Evolutionary conservation across 2,113 vertebrate genomes (phyloP), one percentile per base, ranked within the genome.

Genomic region (Coturnix japonica): DNA sequence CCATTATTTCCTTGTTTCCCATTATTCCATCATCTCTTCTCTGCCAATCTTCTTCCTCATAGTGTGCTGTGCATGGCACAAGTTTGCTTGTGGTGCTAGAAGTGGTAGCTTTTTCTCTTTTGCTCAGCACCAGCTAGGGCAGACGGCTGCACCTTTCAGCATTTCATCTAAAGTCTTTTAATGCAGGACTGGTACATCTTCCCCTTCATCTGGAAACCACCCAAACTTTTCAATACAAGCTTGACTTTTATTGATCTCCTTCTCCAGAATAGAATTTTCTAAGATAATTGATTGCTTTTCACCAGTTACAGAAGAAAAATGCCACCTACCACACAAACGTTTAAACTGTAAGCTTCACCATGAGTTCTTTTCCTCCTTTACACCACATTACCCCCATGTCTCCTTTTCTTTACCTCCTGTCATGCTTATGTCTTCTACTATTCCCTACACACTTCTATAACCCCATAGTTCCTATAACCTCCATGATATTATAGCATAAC

Each of bases 21-120:
- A 53, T 84, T 28, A 56, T 72, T 81, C 23, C 35, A 5, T 39
- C 43, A 31, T 15, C 66, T 81, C 20, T 9, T 78, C 13, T 33
- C n/a, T 81, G 49, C 16, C n/a, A 87, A 57, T 21, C 5, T 25
- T 73, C 46, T 87, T 17, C n/a, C 18, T 56, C 49, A 20, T 43
- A 11, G 21, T 3, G 3, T 15, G 33, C 54, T 25, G 16, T 13
- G 9, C 25, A 67, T 0, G 3, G 23, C 0, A 0, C 10, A 23
- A 54, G 23, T 25, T 81, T 86, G 56, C 25, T 8, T 5, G 5
- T 17, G 39, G 25, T 39, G 11, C n/a, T 79, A 23, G 35, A 75
- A 79, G 18, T 2, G 15, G 11, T 25, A 26, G 28, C 13, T 10
- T 7, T 31, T 84, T 33, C 37, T 51, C 56, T 63, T 19, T 14